Evolutionary conservation across 2,797 vertebrate species (phyloP).

Genomic region (Acridotheres tristis): DNA sequence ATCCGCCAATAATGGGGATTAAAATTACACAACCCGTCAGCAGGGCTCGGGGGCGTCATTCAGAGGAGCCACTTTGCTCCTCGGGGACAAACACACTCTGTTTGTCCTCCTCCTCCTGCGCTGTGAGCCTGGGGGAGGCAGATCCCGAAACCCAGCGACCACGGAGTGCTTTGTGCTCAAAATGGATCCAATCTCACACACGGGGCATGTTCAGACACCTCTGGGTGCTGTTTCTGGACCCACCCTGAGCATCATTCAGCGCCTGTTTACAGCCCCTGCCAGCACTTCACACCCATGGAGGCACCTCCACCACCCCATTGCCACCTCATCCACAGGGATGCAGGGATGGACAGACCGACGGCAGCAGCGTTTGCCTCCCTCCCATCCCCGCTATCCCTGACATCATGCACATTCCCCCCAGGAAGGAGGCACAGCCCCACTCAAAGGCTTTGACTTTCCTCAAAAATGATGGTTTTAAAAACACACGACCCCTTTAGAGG

Average conservation of each 20-base stretch:
- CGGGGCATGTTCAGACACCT: not conserved
- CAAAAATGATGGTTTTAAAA: not conserved
- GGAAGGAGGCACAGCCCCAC: not conserved
- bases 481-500: accelerated
- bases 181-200: not conserved
- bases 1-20: constrained; percentile 53
- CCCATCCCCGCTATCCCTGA: accelerated
- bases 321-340: accelerated
- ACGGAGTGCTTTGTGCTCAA: not conserved
- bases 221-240: not conserved
- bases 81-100: not conserved
- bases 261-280: not conserved
- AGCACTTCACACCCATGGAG: not conserved
- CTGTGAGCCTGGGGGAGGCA: accelerated
- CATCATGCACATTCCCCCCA: accelerated
- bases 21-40: constrained; percentile 23
- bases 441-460: not conserved
- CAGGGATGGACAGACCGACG: not conserved
- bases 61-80: not conserved
- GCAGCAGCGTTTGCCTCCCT: not conserved
- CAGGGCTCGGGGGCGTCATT: not conserved
- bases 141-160: not conserved
- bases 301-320: accelerated
- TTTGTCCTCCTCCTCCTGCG: not conserved
- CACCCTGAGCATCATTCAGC: not conserved